Evolutionary conservation across 2,888 invertebrate species (phyloP).

Genomic region (Cerceris rybyensis): DNA sequence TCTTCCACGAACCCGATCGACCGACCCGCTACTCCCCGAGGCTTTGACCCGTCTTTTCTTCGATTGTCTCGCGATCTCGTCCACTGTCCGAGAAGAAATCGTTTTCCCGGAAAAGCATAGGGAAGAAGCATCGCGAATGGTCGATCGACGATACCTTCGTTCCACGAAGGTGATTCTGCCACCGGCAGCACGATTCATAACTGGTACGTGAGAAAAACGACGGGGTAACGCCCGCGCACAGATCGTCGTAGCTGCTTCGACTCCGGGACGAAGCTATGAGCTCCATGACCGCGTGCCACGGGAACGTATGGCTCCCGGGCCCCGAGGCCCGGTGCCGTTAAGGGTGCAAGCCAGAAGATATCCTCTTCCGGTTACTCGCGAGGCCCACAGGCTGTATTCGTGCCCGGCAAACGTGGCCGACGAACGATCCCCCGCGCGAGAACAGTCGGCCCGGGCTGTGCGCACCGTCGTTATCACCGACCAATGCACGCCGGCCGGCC

Average conservation of each 20-base stretch:
- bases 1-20: neutral
- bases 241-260: constrained; percentile 47
- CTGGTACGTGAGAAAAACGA: constrained; percentile 41
- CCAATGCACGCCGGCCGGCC: constrained; percentile 78
- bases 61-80: neutral
- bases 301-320: constrained; percentile 57
- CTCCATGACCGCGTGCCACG: constrained; percentile 53
- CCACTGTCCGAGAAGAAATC: neutral
- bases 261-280: constrained; percentile 54
- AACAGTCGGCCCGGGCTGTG: constrained; percentile 25
- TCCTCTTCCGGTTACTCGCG: neutral
- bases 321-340: constrained; percentile 64
- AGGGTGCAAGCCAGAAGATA: constrained; percentile 29
- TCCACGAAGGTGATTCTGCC: constrained; percentile 19
- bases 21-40: neutral
- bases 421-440: constrained; percentile 7
- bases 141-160: constrained; percentile 41
- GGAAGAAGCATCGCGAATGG: neutral
- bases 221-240: constrained; percentile 60
- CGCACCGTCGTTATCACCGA: constrained; percentile 57
- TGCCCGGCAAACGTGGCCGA: neutral
- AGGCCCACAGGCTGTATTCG: constrained; percentile 26
- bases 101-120: neutral
- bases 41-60: neutral
- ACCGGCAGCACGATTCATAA: constrained; percentile 30